Base-by-base conservation (phyloP, 2,797 vertebrate species). In the Pantherophis alleghaniensis region DNA sequence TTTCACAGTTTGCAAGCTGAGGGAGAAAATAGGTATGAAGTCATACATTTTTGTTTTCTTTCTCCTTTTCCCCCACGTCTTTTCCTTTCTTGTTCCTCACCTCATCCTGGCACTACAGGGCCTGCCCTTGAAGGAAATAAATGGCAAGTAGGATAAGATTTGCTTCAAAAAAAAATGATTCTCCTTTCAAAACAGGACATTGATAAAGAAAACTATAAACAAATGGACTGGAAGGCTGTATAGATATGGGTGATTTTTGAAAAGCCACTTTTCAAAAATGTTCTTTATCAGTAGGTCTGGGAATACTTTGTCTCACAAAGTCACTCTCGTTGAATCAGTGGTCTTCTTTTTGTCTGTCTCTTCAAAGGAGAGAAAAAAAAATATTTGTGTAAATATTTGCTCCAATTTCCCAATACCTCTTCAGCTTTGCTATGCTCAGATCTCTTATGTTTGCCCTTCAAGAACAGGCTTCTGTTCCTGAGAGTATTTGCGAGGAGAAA, bases 1-100 rank as follows among this genome's bases (percentile, higher is more conserved):
- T 91, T 95, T 96, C 95, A 94, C 92, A 93, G 95, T 95, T 96
- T 96, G 96, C 94, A 96, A 93, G 87, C 60, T 86, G 94, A 94
- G 86, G 90, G 14, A 22, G 92, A 95, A 97, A 96, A 96, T 83
- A 22, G 95, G 90, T 89, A 95, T 96, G 94, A 96, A 96, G 92
- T 97, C 95, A 97, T 92, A 91, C 86, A 91, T 93, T 96, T 96
- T 91, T 96, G 93, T 96, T 95, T 26, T 61, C 22, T 61, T 86
- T 61, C 57, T 89, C 55, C 56, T 47, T 96, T 95, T 94, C 90
- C 91, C 94, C 93, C 91, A 47, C 95, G 96, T 92, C 96, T 94
- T 96, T 95, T 26, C 26, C 22, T 61, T 86, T 60, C 42, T 89
- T 47, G 61, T 56, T 96, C 94, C 94, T 91, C 91, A 42, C 94